Evolutionary conservation across 2,113 vertebrate species (phyloP).

Genomic region (Thalassoma bifasciatum): DNA sequence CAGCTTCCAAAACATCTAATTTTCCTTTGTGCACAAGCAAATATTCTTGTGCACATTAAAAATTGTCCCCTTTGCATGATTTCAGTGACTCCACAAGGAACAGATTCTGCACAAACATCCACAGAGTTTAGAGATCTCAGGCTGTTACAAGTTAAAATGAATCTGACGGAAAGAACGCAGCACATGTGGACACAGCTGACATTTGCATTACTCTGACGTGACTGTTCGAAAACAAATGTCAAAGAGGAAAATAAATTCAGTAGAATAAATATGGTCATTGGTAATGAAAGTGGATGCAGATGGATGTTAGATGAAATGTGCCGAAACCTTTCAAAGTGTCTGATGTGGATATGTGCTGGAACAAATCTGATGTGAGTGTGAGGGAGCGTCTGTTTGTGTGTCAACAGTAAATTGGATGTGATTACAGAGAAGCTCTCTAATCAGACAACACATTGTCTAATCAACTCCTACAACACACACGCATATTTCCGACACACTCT

Average conservation of each 20-base stretch:
- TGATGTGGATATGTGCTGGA: constrained; percentile 15
- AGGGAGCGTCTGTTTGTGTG: constrained; percentile 9
- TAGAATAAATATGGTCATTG: background rate
- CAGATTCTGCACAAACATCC: no score
- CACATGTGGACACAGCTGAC: no score
- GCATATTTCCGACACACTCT: background rate
- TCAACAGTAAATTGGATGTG: constrained; percentile 24
- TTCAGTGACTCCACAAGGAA: no score
- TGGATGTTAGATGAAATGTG: background rate
- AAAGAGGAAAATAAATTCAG: background rate
- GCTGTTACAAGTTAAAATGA: no score
- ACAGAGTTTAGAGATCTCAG: no score
- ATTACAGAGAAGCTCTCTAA: constrained; percentile 33
- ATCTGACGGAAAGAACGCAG: no score
- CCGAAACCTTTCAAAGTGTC: background rate
- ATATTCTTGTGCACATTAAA: no score
- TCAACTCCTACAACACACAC: constrained; percentile 15
- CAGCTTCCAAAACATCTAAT: no score
- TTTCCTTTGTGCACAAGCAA: no score
- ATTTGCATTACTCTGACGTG: background rate
- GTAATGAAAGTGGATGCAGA: background rate
- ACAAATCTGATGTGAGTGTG: constrained; percentile 27
- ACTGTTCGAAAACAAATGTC: background rate
- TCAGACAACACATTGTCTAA: constrained; percentile 46
- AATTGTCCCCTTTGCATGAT: no score